phyloP scores from a whole-genome alignment of 2,113 vertebrate genomes.

The Elgaria multicarinata region DNA sequence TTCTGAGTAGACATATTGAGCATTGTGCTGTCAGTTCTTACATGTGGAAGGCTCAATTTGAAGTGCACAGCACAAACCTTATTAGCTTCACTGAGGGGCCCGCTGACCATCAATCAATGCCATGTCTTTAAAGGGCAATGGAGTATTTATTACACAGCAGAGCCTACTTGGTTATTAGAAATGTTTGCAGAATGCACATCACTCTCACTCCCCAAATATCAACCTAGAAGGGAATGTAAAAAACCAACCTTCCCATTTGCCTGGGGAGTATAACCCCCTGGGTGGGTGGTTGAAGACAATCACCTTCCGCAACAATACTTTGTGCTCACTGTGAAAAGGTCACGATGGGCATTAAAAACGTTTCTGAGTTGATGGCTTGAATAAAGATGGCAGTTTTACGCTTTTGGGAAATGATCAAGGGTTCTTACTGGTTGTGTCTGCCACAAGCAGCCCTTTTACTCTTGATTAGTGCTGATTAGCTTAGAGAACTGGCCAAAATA shows the following conservation, averaged over 20 bases:
- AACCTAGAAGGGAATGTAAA: slow-evolving; percentile 29
- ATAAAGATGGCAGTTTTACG: not conserved
- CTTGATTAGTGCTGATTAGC: slow-evolving; percentile 32
- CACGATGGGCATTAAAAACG: not conserved
- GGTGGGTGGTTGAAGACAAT: slow-evolving; percentile 33
- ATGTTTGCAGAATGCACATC: slow-evolving; percentile 13
- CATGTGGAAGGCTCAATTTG: slow-evolving; percentile 25
- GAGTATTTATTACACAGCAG: slow-evolving; percentile 49
- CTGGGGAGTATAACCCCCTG: slow-evolving; percentile 27
- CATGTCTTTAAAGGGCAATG: slow-evolving; percentile 60
- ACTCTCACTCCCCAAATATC: fast-evolving
- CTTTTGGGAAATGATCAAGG: slow-evolving; percentile 13
- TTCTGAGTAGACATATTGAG: not conserved
- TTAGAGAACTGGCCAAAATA: not conserved
- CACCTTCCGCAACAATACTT: slow-evolving; percentile 17
- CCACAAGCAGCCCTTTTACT: slow-evolving; percentile 12
- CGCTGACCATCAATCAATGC: slow-evolving; percentile 45
- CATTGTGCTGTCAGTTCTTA: slow-evolving; percentile 10
- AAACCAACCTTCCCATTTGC: not conserved
- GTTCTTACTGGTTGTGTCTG: slow-evolving; percentile 5
- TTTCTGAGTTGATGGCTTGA: slow-evolving; percentile 12
- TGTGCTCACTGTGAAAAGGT: slow-evolving; percentile 39
- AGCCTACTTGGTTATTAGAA: slow-evolving; percentile 22
- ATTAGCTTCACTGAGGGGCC: slow-evolving; percentile 48
- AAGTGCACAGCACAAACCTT: slow-evolving; percentile 32